Conservation (phyloP, 2,113 vertebrate species). For the Percopsis transmontana region DNA sequence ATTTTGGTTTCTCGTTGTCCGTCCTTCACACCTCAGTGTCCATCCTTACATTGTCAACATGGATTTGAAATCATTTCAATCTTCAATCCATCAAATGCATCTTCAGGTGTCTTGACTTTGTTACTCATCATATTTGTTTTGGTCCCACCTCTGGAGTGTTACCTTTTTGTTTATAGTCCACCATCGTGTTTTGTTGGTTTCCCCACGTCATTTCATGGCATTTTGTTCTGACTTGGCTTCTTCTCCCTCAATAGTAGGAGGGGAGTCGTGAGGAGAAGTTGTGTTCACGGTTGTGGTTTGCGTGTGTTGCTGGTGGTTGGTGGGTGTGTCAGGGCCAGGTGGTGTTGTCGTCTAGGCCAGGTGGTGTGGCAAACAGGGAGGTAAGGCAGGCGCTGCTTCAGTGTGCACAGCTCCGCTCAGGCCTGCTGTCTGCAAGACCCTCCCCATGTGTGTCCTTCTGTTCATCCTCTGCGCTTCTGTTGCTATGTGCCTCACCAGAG, state of each 20-base stretch:
- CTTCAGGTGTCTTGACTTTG: too few relatives aligned
- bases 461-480: conserved; percentile 76
- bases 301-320: conserved; percentile 55
- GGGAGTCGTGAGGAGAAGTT: conserved; percentile 66
- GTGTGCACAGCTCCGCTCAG: conserved; percentile 76
- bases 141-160: conserved; percentile 50
- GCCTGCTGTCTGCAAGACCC: conserved; percentile 75
- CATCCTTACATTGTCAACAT: conserved; percentile 54
- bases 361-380: conserved; percentile 72
- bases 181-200: conserved; percentile 66
- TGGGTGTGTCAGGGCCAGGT: conserved; percentile 73
- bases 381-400: conserved; percentile 78
- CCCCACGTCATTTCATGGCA: conserved; percentile 68
- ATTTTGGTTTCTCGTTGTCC: conserved; percentile 52
- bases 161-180: conserved; percentile 34
- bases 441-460: conserved; percentile 73
- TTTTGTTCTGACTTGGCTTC: conserved; percentile 78
- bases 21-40: conserved; percentile 40
- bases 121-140: conserved; percentile 3
- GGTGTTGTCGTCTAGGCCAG: conserved; percentile 70
- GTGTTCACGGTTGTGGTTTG: conserved; percentile 67
- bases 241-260: conserved; percentile 73
- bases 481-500: conserved; percentile 44
- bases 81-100: conserved; percentile 11
- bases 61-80: conserved; percentile 53